Evolutionary conservation across 2,888 invertebrate genomes (phyloP).

Genomic region (Drosophila kokeensis): DNA sequence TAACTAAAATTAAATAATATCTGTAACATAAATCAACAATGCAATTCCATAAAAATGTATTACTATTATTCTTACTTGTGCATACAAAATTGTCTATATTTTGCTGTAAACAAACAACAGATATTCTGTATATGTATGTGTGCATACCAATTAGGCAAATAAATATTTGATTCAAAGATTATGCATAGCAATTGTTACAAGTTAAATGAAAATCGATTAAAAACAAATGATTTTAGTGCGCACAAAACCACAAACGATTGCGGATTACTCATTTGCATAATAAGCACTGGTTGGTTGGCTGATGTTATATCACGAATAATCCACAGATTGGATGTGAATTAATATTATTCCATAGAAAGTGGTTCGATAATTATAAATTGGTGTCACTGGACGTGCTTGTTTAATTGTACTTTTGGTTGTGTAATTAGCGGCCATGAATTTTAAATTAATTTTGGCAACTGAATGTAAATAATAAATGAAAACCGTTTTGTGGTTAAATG

Average conservation of each 20-base stretch:
- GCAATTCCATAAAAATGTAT: background rate
- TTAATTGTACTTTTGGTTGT: background rate
- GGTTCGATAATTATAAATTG: background rate
- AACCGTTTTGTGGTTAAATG: background rate
- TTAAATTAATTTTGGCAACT: background rate
- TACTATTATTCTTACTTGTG: background rate
- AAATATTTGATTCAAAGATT: background rate
- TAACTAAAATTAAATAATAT: background rate
- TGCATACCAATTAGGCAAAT: background rate
- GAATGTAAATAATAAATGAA: conserved; percentile 3
- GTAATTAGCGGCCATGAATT: background rate
- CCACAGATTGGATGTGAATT: background rate
- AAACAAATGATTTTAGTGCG: background rate
- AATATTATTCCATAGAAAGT: background rate
- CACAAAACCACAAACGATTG: conserved; percentile 8
- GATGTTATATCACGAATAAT: background rate
- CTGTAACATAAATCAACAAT: background rate
- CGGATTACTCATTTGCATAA: conserved; percentile 18
- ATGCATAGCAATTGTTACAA: background rate
- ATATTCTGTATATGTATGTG: no score
- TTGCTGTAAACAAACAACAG: background rate
- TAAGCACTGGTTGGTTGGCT: conserved; percentile 24
- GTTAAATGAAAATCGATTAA: conserved; percentile 4
- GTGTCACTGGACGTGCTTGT: background rate
- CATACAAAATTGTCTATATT: background rate